Conservation (phyloP, 2,888 invertebrate species). For the Abscondita cerata region DNA sequence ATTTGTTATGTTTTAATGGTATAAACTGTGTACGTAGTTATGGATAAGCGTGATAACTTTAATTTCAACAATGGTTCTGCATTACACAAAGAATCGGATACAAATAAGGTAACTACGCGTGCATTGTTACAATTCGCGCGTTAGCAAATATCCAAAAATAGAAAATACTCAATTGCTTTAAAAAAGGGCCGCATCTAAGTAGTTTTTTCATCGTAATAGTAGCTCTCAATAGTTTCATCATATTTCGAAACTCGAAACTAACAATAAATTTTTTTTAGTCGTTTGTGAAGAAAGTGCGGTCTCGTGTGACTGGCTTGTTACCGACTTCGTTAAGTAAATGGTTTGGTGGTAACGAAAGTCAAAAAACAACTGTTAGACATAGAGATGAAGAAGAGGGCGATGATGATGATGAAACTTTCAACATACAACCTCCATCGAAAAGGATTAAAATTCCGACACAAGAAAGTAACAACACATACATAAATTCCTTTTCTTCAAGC, state of each 20-base stretch:
- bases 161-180: constrained; percentile 26
- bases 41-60: constrained; percentile 53
- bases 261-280: constrained; percentile 61
- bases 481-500: constrained; percentile 22
- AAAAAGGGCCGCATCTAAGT: too few species aligned
- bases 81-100: constrained; percentile 45
- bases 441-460: constrained; percentile 47
- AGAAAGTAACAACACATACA: constrained; percentile 25
- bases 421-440: constrained; percentile 61
- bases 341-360: constrained; percentile 55
- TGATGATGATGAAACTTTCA: constrained; percentile 55
- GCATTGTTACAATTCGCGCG: constrained; percentile 51
- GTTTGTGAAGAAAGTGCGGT: constrained; percentile 72
- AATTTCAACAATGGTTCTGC: constrained; percentile 46
- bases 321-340: constrained; percentile 67
- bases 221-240: too few species aligned
- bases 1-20: constrained; percentile 45
- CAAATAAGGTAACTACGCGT: constrained; percentile 53
- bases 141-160: constrained; percentile 55
- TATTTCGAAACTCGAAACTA: too few species aligned
- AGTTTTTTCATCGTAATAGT: too few species aligned
- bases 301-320: constrained; percentile 68
- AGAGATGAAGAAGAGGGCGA: constrained; percentile 54
- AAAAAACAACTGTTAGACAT: constrained; percentile 12
- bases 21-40: constrained; percentile 48